Conservation (phyloP, 2,113 vertebrate species). For the Glareola pratincola region DNA sequence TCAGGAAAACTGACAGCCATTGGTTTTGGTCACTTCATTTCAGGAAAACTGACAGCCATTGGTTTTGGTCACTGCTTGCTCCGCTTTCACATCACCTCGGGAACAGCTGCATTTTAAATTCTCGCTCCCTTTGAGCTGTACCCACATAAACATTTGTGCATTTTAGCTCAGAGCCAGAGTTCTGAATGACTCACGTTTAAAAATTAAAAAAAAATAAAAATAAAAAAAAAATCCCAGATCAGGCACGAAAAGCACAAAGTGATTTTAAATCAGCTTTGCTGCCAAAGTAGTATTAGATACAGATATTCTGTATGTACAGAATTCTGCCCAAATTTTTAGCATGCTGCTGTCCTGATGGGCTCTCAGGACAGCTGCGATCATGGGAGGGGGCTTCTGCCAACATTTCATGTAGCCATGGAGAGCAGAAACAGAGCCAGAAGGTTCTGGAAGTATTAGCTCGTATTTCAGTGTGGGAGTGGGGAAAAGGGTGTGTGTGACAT, state of each 20-base stretch:
- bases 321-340: background rate
- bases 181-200: background rate
- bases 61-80: background rate
- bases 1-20: background rate
- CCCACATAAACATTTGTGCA: background rate
- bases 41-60: background rate
- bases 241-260: background rate
- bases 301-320: background rate
- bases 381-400: background rate
- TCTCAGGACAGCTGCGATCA: background rate
- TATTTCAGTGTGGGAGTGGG: background rate
- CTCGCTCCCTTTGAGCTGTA: background rate
- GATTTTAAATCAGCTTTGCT: background rate
- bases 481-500: rapidly evolving
- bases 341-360: background rate
- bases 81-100: background rate
- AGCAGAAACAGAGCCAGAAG: background rate
- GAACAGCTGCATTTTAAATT: background rate
- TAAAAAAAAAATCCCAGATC: background rate
- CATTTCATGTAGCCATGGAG: rapidly evolving
- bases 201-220: background rate
- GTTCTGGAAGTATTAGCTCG: background rate
- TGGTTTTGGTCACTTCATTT: background rate
- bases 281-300: background rate
- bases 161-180: background rate